Percentiles rank a stretch among this genome's conserved stretches.
Evolutionary conservation across 2,113 vertebrate genomes (phyloP).

Genomic region (Lepisosteus osseus): DNA sequence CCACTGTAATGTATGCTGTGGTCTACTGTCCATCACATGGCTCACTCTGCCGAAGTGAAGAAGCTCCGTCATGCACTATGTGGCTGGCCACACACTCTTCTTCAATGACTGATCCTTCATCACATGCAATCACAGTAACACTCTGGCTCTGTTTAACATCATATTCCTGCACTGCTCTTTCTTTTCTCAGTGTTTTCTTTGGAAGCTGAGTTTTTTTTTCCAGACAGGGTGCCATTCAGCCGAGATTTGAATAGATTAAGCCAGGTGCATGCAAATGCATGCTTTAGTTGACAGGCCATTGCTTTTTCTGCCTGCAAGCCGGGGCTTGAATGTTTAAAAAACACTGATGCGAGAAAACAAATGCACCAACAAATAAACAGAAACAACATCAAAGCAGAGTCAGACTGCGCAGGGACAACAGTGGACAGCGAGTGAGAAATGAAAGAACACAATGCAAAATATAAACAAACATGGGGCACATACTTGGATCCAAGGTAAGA

Average conservation of each 20-base stretch:
- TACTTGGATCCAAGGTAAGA: too few species aligned
- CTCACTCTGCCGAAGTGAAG: too few species aligned
- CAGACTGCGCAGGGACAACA: too few species aligned
- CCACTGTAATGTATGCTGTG: too few species aligned
- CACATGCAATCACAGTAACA: conserved; percentile 42
- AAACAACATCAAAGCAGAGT: background rate
- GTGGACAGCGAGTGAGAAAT: too few species aligned
- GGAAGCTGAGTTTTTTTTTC: background rate
- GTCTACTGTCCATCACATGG: too few species aligned
- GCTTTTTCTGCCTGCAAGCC: conserved; percentile 18
- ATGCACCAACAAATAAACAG: background rate
- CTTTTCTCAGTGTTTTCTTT: background rate
- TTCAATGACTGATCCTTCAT: conserved; percentile 40
- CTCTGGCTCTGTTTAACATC: background rate
- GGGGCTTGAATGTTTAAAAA: background rate
- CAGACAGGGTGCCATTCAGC: conserved; percentile 15
- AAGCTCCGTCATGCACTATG: background rate
- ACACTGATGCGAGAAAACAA: background rate
- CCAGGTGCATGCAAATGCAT: conserved; percentile 24
- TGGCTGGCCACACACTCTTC: conserved; percentile 14
- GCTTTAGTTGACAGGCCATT: conserved; percentile 45
- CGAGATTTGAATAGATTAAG: conserved; percentile 23
- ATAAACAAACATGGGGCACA: too few species aligned
- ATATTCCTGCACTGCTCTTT: background rate
- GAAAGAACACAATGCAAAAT: too few species aligned